phyloP scores from a whole-genome alignment of 2,888 invertebrate genomes.

The Leptarthrus brevirostris region DNA sequence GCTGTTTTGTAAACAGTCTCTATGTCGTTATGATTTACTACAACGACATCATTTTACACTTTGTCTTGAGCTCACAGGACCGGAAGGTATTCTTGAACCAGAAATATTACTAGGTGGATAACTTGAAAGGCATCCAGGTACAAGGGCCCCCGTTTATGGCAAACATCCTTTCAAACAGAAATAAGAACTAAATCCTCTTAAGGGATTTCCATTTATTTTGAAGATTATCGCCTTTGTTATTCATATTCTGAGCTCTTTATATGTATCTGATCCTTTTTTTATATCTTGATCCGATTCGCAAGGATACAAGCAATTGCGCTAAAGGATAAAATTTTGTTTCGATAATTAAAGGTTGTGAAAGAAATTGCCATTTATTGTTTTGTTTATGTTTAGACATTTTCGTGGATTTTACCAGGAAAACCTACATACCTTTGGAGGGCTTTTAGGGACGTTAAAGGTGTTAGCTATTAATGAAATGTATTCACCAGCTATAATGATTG shows the following conservation, averaged over 20 bases:
- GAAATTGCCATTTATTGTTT: too few relatives aligned
- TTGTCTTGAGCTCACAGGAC: slow-evolving; percentile 29
- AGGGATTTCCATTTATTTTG: slow-evolving; percentile 45
- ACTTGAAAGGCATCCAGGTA: slow-evolving; percentile 17
- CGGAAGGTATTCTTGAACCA: slow-evolving; percentile 27
- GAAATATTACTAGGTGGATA: background rate
- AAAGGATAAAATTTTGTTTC: too few relatives aligned
- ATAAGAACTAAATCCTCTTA: slow-evolving; percentile 41
- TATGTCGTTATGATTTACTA: slow-evolving; percentile 25
- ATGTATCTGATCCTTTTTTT: slow-evolving; percentile 34
- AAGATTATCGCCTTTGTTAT: slow-evolving; percentile 48
- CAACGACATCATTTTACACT: slow-evolving; percentile 28
- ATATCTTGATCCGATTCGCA: background rate
- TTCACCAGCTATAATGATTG: too few relatives aligned
- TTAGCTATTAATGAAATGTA: too few relatives aligned
- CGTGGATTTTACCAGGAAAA: too few relatives aligned
- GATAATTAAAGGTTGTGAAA: too few relatives aligned
- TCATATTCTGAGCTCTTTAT: slow-evolving; percentile 34
- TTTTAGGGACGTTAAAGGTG: too few relatives aligned
- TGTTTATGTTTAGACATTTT: too few relatives aligned
- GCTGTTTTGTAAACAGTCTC: slow-evolving; percentile 44
- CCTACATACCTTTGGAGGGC: too few relatives aligned
- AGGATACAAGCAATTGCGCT: too few relatives aligned
- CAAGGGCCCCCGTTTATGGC: slow-evolving; percentile 36
- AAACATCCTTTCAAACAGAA: slow-evolving; percentile 29